Percentiles rank a stretch among this genome's conserved stretches.
Evolutionary conservation across 2,113 vertebrate genomes (phyloP).

Genomic region (Nicator chloris): DNA sequence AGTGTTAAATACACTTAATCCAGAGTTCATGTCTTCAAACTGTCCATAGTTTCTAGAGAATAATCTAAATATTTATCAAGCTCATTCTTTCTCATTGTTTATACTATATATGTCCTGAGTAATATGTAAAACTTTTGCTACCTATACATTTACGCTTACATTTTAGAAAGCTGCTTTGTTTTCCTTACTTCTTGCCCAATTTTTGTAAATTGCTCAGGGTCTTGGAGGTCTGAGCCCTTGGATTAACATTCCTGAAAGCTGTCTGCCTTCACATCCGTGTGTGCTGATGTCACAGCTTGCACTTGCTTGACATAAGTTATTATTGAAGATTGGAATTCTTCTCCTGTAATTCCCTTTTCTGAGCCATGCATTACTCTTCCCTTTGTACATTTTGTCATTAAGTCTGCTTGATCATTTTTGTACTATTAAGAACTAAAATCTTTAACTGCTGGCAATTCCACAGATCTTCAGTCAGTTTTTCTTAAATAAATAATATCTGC

Average conservation of each 20-base stretch:
- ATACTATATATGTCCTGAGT: background rate
- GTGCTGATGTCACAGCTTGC: background rate
- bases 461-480: background rate
- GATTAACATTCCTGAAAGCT: background rate
- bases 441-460: background rate
- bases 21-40: background rate
- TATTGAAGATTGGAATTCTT: background rate
- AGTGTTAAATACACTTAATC: background rate
- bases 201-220: background rate
- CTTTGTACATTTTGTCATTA: background rate
- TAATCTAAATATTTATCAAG: background rate
- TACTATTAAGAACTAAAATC: background rate
- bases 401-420: background rate
- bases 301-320: background rate
- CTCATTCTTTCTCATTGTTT: background rate
- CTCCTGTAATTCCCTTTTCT: background rate
- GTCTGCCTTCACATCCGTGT: background rate
- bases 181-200: background rate
- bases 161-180: background rate
- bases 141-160: accelerated
- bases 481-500: background rate
- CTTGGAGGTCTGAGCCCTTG: background rate
- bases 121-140: background rate
- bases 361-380: background rate
- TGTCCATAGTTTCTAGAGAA: background rate